These are phyloP conservation scores for Andricus quercusramuli DNA, from an alignment of 2,888 invertebrate species.

Conservation along the genomic window DNA sequence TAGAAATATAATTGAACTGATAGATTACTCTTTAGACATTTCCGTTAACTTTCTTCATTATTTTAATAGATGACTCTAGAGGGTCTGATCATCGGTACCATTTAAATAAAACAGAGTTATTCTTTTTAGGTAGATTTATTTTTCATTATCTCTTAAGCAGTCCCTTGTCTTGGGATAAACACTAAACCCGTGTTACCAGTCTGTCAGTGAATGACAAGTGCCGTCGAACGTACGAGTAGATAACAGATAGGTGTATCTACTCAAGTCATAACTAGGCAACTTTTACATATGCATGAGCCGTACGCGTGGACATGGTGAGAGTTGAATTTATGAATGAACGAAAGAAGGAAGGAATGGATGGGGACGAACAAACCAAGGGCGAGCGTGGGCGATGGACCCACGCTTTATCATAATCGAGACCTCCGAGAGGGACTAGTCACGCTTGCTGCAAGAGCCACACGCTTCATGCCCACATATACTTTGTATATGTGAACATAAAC, in stretches of 20 bases:
- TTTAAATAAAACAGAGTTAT: not conserved
- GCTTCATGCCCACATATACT: slow-evolving; percentile 58
- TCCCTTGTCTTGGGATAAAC: not conserved
- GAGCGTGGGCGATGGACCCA: slow-evolving; percentile 71
- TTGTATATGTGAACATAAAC: not conserved
- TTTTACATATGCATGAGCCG: slow-evolving; percentile 39
- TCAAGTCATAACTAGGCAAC: slow-evolving; percentile 15
- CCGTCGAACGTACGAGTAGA: not conserved
- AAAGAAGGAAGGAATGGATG: slow-evolving; percentile 57
- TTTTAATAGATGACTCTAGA: not conserved
- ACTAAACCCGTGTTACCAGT: not conserved
- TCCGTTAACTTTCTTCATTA: not conserved
- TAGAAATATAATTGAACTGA: no score
- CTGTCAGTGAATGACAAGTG: not conserved
- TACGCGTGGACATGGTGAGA: slow-evolving; percentile 56
- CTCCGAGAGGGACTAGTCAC: slow-evolving; percentile 71
- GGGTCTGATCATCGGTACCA: not conserved
- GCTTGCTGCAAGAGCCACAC: slow-evolving; percentile 67
- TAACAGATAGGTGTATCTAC: slow-evolving; percentile 7
- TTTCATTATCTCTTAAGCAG: not conserved
- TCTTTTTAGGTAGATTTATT: not conserved
- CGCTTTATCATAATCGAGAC: slow-evolving; percentile 77
- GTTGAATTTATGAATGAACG: slow-evolving; percentile 69
- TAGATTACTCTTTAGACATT: not conserved
- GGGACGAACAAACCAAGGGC: slow-evolving; percentile 60